Base-by-base conservation (phyloP, 1,140 invertebrate genomes). In the Delia radicum region DNA sequence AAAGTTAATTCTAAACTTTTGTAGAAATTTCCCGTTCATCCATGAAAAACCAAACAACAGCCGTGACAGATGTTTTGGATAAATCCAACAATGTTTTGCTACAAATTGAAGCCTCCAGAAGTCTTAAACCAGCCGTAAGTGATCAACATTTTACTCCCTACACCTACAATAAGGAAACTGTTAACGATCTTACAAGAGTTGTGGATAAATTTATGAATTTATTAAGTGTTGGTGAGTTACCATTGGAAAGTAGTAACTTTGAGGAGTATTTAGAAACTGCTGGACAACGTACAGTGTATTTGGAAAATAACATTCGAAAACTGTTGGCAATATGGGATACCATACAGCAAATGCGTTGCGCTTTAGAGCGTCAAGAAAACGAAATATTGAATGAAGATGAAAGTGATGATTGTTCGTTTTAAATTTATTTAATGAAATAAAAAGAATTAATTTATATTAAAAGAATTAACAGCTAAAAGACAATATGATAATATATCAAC, bases 51-150 rank as follows among this genome's bases (percentile, higher is more conserved):
- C 83, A 84, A 28, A 37, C 75, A 1, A 48, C 27, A 10, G 78
- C 77, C 27, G 81, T 83, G 10, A 73, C 77, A 0, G 81, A 84
- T 73, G 79, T 85, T 5, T 71, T 81, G 74, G 82, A 85, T 7
- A 81, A 79, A 12, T 83, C 81, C 0, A 85, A 85, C 37, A 82
- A 78, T 71, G 81, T 78, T 0, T 67, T 85, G 7, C 77, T 85
- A 6, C 79, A 82, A 24, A 78, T 83, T 15, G 83, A 85, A 73
- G 55, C 77, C 2, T 63, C 77, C 18, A 74, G 75, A 71, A 74
- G 62, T 42, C 74, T 75, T 74, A 79, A 63, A 74, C 27, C n/a
- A 3, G 73, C 31, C 28, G 12, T 48, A 13, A 71, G 75, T 33
- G 13, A 24, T 37, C 0, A 71, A 69, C 62, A 78, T 71, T 15